A percentile compares a stretch with the other conserved stretches of the same genome.
Conservation (phyloP, 1,140 invertebrate genomes). For the Agraylea sexmaculata region DNA sequence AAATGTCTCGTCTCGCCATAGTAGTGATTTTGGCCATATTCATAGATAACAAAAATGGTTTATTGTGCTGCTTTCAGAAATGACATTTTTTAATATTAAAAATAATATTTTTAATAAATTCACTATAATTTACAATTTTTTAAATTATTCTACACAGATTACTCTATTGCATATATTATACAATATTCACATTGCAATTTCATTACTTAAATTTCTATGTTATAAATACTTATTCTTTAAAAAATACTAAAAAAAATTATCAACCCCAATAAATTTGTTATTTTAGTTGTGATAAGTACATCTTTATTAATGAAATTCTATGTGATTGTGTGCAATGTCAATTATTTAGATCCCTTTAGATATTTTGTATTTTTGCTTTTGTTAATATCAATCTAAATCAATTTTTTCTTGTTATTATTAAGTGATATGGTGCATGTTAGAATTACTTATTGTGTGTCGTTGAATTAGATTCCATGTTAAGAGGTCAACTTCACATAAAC, state of each 20-base stretch:
- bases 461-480: slow-evolving; percentile 39
- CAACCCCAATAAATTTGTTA: background rate
- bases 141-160: background rate
- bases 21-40: no score
- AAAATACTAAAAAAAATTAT: background rate
- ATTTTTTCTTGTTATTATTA: background rate
- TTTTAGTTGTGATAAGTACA: background rate
- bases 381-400: background rate
- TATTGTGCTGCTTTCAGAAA: no score
- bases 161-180: background rate
- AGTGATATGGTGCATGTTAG: no score
- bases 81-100: no score
- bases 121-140: background rate
- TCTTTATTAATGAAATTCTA: no score
- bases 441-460: no score
- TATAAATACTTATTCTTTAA: no score
- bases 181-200: background rate
- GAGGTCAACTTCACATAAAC: slow-evolving; percentile 51
- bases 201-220: no score
- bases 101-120: background rate
- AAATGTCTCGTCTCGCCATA: no score
- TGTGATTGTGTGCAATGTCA: background rate
- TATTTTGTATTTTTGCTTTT: background rate
- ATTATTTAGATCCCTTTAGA: background rate
- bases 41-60: no score